Evolutionary conservation across 1,140 invertebrate genomes (phyloP).

Genomic region (Drosophila guanche): DNA sequence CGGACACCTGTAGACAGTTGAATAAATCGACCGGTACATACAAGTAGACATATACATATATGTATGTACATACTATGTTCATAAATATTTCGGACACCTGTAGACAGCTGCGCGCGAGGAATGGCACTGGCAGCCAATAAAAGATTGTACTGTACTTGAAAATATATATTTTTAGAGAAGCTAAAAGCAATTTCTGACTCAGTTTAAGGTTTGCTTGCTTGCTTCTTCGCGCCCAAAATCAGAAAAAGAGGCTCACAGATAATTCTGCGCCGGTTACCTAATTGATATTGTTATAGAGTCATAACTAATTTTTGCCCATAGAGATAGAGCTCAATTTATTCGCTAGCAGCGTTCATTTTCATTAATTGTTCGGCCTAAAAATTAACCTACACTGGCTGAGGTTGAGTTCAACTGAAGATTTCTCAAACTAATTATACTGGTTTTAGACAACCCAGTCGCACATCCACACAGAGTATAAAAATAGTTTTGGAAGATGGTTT

Average conservation of each 20-base stretch:
- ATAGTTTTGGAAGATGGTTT: too few relatives aligned
- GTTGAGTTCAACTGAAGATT: constrained; percentile 37
- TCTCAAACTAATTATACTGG: constrained; percentile 79
- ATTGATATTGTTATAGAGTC: constrained; percentile 56
- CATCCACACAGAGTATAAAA: too few relatives aligned
- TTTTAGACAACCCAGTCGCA: constrained; percentile 49
- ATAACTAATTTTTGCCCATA: constrained; percentile 44
- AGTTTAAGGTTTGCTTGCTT: constrained; percentile 17
- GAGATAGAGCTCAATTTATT: constrained; percentile 63
- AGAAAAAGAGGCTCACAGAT: constrained; percentile 34
- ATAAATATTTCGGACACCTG: constrained; percentile 41
- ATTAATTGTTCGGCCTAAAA: constrained; percentile 40
- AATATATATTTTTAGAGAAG: constrained; percentile 18
- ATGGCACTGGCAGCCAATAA: constrained; percentile 22
- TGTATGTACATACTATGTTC: too few relatives aligned
- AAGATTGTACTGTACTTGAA: constrained; percentile 32
- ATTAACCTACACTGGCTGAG: constrained; percentile 39
- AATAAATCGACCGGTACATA: constrained; percentile 52
- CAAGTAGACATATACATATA: background rate
- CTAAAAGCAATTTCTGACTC: constrained; percentile 39
- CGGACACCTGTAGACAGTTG: constrained; percentile 64
- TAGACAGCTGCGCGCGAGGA: constrained; percentile 25
- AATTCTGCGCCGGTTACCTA: constrained; percentile 58
- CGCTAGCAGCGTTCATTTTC: constrained; percentile 51
- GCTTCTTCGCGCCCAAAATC: constrained; percentile 2